Evolutionary conservation across 1,140 invertebrate species (phyloP).

Genomic region (Thaumetopoea pityocampa): DNA sequence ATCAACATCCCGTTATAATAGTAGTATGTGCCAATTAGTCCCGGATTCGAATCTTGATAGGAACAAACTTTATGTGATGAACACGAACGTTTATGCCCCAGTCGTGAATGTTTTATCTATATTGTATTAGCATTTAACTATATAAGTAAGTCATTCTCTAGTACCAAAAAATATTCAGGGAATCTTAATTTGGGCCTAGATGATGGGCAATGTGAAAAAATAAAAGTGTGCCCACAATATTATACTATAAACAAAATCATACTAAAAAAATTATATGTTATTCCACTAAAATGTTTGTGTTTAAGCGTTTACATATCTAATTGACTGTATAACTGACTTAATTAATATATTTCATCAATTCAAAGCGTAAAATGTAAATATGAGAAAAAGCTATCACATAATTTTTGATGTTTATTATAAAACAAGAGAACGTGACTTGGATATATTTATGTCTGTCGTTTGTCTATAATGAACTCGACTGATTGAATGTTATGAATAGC

Average conservation of each 20-base stretch:
- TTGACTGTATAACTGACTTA: neutral
- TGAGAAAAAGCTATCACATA: slow-evolving; percentile 14
- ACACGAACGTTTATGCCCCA: too few relatives aligned
- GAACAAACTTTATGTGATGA: too few relatives aligned
- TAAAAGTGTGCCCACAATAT: too few relatives aligned
- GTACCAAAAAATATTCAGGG: too few relatives aligned
- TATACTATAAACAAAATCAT: neutral
- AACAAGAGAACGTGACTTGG: slow-evolving; percentile 14
- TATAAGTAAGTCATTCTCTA: too few relatives aligned
- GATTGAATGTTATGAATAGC: slow-evolving; percentile 30
- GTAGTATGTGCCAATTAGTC: too few relatives aligned
- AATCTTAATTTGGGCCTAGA: too few relatives aligned
- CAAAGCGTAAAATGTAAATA: slow-evolving; percentile 14
- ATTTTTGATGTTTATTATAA: slow-evolving; percentile 18
- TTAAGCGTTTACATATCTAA: neutral
- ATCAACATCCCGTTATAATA: too few relatives aligned
- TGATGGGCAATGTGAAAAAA: too few relatives aligned
- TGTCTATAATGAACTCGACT: slow-evolving; percentile 30
- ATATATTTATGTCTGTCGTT: slow-evolving; percentile 12
- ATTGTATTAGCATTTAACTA: too few relatives aligned
- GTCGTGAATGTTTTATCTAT: too few relatives aligned
- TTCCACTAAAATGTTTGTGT: slow-evolving; percentile 1
- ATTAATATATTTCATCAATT: slow-evolving; percentile 14
- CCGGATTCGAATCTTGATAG: too few relatives aligned
- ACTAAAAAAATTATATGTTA: neutral